These are phyloP conservation scores for Trissoscelio sp. DNA, from an alignment of 2,888 invertebrate species.

Conservation along the genomic window DNA sequence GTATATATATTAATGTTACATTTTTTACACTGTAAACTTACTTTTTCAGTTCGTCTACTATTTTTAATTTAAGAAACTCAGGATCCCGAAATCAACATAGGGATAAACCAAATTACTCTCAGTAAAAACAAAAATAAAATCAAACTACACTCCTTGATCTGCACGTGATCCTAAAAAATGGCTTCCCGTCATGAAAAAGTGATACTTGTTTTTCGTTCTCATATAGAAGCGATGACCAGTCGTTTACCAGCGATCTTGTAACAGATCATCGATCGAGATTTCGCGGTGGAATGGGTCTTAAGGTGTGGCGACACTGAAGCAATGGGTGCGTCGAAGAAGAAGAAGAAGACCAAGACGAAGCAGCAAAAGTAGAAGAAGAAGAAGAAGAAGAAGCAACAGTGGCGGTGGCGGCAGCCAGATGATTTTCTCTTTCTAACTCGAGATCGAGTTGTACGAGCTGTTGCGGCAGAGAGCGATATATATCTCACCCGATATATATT, in stretches of 20 bases:
- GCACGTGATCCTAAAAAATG: constrained; percentile 55
- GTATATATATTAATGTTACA: too few relatives aligned
- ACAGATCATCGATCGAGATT: constrained; percentile 69
- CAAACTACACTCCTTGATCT: constrained; percentile 19
- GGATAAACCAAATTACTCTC: too few relatives aligned
- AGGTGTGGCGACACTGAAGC: constrained; percentile 68
- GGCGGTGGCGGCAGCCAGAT: constrained; percentile 58
- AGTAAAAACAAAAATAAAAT: constrained; percentile 35
- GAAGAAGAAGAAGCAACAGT: constrained; percentile 31
- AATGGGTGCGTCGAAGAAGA: constrained; percentile 66
- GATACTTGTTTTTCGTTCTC: constrained; percentile 57
- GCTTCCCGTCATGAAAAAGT: constrained; percentile 51
- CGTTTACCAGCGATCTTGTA: constrained; percentile 67
- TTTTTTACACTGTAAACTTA: too few relatives aligned
- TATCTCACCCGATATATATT: constrained; percentile 76
- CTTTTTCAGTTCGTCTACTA: too few relatives aligned
- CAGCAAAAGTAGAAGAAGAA: constrained; percentile 11
- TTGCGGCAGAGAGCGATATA: constrained; percentile 73
- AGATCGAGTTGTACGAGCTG: constrained; percentile 73
- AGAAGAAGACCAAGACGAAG: constrained; percentile 36
- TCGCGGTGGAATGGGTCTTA: constrained; percentile 65
- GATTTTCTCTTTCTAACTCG: constrained; percentile 65
- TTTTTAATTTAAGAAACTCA: too few relatives aligned
- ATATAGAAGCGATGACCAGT: constrained; percentile 63
- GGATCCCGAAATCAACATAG: too few relatives aligned